Percentiles rank a stretch among this genome's conserved stretches.
These are phyloP conservation scores for Grus americana DNA, from an alignment of 2,113 vertebrate genomes.

Conservation along the genomic window DNA sequence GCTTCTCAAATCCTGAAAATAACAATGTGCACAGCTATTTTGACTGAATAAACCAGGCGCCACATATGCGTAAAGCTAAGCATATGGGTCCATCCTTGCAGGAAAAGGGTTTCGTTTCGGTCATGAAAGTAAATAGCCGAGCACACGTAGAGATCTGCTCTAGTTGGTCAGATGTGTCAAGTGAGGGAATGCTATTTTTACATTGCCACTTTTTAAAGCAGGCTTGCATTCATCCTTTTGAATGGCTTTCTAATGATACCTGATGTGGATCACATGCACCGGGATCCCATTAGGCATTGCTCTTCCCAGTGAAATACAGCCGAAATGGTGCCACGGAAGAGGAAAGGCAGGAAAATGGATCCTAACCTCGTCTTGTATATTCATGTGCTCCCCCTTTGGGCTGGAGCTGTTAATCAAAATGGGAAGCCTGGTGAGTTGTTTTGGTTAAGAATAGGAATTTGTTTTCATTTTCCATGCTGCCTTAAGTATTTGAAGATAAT, in stretches of 20 bases:
- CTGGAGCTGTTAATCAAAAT: neutral
- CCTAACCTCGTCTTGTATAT: neutral
- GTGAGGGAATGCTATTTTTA: neutral
- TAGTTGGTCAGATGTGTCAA: neutral
- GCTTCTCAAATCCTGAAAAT: conserved; percentile 49
- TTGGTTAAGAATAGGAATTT: neutral
- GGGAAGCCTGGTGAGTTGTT: neutral
- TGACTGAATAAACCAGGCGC: conserved; percentile 38
- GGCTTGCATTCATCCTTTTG: neutral
- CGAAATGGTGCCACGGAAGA: neutral
- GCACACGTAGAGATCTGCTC: neutral
- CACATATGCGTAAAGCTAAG: neutral
- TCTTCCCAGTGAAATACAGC: accelerated
- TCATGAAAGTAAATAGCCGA: neutral
- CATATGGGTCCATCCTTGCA: neutral
- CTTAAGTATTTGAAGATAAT: neutral
- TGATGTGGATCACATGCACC: accelerated
- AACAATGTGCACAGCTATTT: conserved; percentile 49
- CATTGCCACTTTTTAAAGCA: neutral
- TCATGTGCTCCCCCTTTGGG: neutral
- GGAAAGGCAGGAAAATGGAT: neutral
- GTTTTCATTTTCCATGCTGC: neutral
- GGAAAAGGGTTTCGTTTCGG: neutral
- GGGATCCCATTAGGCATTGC: accelerated
- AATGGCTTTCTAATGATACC: neutral